Conservation (phyloP, 2,113 vertebrate genomes). For the Anguilla japonica region DNA sequence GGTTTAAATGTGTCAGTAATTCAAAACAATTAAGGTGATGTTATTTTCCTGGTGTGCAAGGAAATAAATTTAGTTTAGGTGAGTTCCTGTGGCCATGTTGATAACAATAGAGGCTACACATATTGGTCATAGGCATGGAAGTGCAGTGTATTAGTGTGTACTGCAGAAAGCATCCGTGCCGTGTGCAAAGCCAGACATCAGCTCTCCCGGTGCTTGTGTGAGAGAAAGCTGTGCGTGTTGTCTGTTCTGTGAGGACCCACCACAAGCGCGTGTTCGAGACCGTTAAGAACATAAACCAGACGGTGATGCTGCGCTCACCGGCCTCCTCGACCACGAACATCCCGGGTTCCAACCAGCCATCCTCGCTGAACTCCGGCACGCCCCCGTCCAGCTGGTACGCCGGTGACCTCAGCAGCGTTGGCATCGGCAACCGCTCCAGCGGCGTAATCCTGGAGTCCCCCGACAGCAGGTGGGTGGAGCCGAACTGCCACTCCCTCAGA, state of each 20-base stretch:
- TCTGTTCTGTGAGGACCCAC: slow-evolving; percentile 69
- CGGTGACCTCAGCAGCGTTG: slow-evolving; percentile 69
- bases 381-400: slow-evolving; percentile 79
- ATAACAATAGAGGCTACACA: no score
- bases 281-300: slow-evolving; percentile 89
- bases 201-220: neutral
- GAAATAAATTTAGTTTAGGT: neutral
- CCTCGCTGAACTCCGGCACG: slow-evolving; percentile 80
- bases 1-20: neutral
- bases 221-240: neutral
- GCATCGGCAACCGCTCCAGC: slow-evolving; percentile 87
- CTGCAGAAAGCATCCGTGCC: neutral
- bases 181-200: neutral
- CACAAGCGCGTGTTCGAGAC: slow-evolving; percentile 92
- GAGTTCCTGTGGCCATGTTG: no score
- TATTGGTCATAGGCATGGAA: neutral
- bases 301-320: slow-evolving; percentile 82
- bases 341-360: slow-evolving; percentile 94
- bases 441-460: slow-evolving; percentile 84
- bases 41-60: neutral
- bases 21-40: neutral
- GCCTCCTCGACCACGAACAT: slow-evolving; percentile 87
- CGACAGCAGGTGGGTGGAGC: slow-evolving; percentile 73
- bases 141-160: neutral
- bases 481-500: slow-evolving; percentile 38